phyloP scores from a whole-genome alignment of 2,888 invertebrate species.

The Caenorhabditis sp. region DNA sequence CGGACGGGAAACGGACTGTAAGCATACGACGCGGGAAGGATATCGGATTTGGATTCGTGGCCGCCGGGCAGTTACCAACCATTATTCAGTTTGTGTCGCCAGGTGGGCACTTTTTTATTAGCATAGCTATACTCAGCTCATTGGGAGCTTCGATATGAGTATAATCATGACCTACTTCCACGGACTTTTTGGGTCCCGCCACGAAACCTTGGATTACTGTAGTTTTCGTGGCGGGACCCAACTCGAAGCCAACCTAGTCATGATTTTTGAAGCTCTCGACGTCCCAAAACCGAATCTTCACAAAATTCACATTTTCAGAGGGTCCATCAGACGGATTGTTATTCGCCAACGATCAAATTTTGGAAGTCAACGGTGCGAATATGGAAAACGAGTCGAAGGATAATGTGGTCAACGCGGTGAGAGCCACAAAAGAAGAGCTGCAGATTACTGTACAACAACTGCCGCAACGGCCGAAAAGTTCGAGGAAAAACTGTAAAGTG shows the following conservation, averaged over 20 bases:
- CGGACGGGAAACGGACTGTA: constrained; percentile 69
- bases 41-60: constrained; percentile 95
- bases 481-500: constrained; percentile 75
- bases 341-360: constrained; percentile 93
- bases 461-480: constrained; percentile 63
- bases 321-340: constrained; percentile 94
- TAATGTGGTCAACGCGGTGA: constrained; percentile 72
- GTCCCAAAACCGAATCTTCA: not conserved
- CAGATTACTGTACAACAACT: constrained; percentile 74
- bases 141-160: not conserved
- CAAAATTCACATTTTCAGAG: constrained; percentile 85
- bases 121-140: not conserved
- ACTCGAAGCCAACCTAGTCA: not conserved
- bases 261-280: not conserved
- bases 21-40: constrained; percentile 88
- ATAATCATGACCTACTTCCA: not conserved
- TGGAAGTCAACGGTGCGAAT: constrained; percentile 93
- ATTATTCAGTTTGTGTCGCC: constrained; percentile 88
- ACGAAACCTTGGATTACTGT: not conserved
- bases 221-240: not conserved
- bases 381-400: constrained; percentile 89
- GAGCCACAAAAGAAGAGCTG: constrained; percentile 68
- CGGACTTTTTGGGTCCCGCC: not conserved
- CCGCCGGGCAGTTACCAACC: constrained; percentile 94
- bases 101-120: constrained; percentile 76